A percentile compares a stretch with the other conserved stretches of the same genome.
Conservation (phyloP, 1,140 invertebrate species). For the Lordiphosa collinella region DNA sequence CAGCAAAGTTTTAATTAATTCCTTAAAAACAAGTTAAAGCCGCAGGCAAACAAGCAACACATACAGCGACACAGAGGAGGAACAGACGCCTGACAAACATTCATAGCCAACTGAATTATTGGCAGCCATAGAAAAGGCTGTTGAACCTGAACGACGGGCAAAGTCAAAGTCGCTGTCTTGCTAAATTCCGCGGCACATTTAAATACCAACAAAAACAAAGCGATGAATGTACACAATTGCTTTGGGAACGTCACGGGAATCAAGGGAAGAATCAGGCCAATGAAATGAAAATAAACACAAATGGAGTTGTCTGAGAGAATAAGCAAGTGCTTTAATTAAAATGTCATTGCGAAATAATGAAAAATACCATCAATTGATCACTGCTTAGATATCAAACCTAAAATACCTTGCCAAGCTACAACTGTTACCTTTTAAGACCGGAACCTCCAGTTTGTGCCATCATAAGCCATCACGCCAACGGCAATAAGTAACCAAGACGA, state of each 20-base stretch:
- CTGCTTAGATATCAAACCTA: too few species aligned
- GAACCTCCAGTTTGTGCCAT: too few species aligned
- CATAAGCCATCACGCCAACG: not conserved
- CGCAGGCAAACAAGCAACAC: conserved; percentile 61
- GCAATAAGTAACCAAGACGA: conserved; percentile 15
- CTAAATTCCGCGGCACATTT: conserved; percentile 72
- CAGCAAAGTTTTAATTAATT: conserved; percentile 72
- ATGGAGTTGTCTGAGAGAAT: too few species aligned
- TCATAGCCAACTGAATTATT: conserved; percentile 61
- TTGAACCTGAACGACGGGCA: conserved; percentile 43
- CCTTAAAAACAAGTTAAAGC: conserved; percentile 69
- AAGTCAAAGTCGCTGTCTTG: conserved; percentile 68
- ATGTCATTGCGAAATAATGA: not conserved
- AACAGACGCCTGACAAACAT: conserved; percentile 23
- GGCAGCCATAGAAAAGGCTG: conserved; percentile 54
- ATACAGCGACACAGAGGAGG: conserved; percentile 6
- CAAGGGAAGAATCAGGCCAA: conserved; percentile 31
- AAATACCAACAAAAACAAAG: conserved; percentile 50
- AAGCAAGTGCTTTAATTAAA: conserved; percentile 10
- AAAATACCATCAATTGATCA: not conserved
- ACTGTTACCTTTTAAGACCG: too few species aligned
- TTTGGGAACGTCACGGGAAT: conserved; percentile 15
- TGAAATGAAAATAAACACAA: conserved; percentile 37
- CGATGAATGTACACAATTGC: conserved; percentile 47
- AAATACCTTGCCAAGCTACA: too few species aligned